A percentile compares a stretch with the other conserved stretches of the same genome.
phyloP scores from a whole-genome alignment of 2,888 invertebrate genomes.

The Phorcus lineatus region DNA sequence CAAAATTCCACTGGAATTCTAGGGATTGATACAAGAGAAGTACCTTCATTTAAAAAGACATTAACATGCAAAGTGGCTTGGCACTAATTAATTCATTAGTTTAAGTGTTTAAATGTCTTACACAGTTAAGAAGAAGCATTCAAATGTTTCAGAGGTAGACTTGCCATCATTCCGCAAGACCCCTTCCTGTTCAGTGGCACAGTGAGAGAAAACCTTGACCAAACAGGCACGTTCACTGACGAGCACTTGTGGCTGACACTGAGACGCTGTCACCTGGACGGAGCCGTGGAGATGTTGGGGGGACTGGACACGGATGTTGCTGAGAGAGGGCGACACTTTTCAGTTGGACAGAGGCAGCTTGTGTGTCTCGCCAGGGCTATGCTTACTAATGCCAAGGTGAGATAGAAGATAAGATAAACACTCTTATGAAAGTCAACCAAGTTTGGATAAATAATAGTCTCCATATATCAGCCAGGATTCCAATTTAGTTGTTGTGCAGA shows the following conservation, averaged over 20 bases:
- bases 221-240: slow-evolving; percentile 83
- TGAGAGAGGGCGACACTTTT: slow-evolving; percentile 84
- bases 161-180: slow-evolving; percentile 94
- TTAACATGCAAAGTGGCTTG: too few relatives aligned
- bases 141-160: too few relatives aligned
- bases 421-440: too few relatives aligned
- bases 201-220: slow-evolving; percentile 92
- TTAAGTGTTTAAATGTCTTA: slow-evolving; percentile 45
- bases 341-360: slow-evolving; percentile 91
- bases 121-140: too few relatives aligned
- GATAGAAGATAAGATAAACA: not conserved
- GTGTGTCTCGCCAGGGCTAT: slow-evolving; percentile 91
- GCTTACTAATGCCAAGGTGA: slow-evolving; percentile 89
- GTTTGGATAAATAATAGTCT: too few relatives aligned
- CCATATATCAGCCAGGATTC: too few relatives aligned
- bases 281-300: slow-evolving; percentile 82
- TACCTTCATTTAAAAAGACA: too few relatives aligned
- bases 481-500: too few relatives aligned
- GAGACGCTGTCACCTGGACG: slow-evolving; percentile 84
- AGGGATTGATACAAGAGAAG: too few relatives aligned
- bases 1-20: too few relatives aligned
- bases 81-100: too few relatives aligned
- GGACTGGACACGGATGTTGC: slow-evolving; percentile 84
- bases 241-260: slow-evolving; percentile 87
- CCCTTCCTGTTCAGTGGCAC: slow-evolving; percentile 93